Base-by-base conservation (phyloP, 2,797 vertebrate species). In the Enteromius unitaeniatus region DNA sequence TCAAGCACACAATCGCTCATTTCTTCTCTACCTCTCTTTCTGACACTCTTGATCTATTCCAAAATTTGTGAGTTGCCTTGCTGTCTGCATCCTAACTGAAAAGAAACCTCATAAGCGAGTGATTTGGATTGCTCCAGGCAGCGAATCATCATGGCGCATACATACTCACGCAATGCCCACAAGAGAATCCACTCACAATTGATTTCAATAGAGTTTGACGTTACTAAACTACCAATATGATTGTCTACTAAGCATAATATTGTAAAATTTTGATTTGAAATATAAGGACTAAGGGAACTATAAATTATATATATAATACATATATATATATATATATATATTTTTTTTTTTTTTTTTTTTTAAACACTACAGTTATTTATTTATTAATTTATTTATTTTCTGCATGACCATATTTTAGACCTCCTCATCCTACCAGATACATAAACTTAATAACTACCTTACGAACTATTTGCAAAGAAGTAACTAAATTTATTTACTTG, bases 1-100 rank as follows among this genome's bases (percentile, higher is more conserved):
- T 53, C 72, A 64, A 64, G 15, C 53, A 37, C 60, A 64, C 60
- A 74, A 64, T 68, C 3, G 26, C 81, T 81, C 40, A 17, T 42
- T 73, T 72, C 40, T 73, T 47, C 34, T 26, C 47, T 4, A 11
- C 19, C 34, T 62, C 84, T 65, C 31, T 11, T 34, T 73, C 64
- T 49, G 17, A 72, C 62, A 26, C 47, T 69, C 72, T 55, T 75
- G 28, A 75, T n/a, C 3, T 55, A 21, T 55, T 75, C 40, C 23
- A 26, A 77, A 40, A 40, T 42, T 0, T 77, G n/a, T 9, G 37
- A 77, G 37, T 23, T 23, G 31, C 31, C 19, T 58, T 13, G 7
- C 34, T 45, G 15, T 78, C 40, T 78, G 75, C n/a, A 64, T 62
- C 75, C 75, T 77, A 77, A 45, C 55, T 19, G 47, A 51, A 51